phyloP scores from a whole-genome alignment of 2,888 invertebrate species.

The Conistra vaccinii region DNA sequence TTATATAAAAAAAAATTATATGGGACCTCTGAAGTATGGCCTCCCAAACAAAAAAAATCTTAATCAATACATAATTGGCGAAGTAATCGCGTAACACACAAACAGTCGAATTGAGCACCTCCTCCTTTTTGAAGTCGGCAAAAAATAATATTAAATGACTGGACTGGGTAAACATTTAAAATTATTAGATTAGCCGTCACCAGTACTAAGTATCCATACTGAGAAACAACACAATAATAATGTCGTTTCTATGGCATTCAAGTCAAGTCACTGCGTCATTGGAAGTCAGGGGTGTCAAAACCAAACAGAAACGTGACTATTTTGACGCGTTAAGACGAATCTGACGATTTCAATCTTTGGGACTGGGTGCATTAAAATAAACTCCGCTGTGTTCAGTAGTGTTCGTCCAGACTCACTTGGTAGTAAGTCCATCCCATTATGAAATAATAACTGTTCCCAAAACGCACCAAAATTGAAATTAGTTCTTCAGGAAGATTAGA shows the following conservation, averaged over 20 bases:
- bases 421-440: background rate
- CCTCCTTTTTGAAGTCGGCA: no score
- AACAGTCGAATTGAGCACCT: no score
- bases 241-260: background rate
- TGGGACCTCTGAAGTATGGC: no score
- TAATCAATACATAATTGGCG: no score
- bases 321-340: background rate
- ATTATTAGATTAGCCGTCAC: no score
- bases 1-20: no score
- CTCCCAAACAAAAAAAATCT: no score
- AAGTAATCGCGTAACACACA: no score
- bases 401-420: background rate
- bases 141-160: no score
- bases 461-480: conserved; percentile 24
- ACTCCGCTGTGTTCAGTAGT: background rate
- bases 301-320: background rate
- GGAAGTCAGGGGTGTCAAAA: background rate
- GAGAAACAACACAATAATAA: background rate
- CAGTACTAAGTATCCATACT: no score
- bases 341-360: background rate
- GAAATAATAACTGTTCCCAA: background rate
- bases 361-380: background rate
- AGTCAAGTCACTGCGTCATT: background rate
- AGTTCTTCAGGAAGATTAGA: conserved; percentile 21
- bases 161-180: no score